phyloP scores from a whole-genome alignment of 2,888 invertebrate species.

The Caradrina kadenii region DNA sequence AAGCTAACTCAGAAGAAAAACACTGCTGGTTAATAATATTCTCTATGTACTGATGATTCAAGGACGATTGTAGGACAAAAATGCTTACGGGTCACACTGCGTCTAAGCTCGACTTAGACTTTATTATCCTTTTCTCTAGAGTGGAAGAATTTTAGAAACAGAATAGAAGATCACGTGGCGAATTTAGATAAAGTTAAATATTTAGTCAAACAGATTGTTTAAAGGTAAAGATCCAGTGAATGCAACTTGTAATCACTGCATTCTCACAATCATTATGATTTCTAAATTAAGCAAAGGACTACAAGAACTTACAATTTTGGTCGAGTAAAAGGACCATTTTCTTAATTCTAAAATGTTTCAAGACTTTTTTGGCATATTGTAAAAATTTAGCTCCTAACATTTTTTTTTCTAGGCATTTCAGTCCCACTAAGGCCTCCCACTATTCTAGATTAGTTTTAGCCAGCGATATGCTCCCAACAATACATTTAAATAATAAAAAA shows the following conservation, averaged over 20 bases:
- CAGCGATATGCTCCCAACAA: not conserved
- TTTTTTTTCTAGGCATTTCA: not conserved
- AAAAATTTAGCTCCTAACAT: too few relatives aligned
- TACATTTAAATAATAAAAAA: not conserved
- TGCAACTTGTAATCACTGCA: not conserved
- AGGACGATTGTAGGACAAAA: not conserved
- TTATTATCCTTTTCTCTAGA: not conserved
- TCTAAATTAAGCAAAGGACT: too few relatives aligned
- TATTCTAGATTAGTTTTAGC: too few relatives aligned
- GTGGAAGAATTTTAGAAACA: not conserved
- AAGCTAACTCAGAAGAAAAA: slow-evolving; percentile 5
- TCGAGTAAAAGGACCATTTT: not conserved
- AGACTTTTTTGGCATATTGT: too few relatives aligned
- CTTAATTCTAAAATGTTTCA: too few relatives aligned
- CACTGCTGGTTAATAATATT: too few relatives aligned
- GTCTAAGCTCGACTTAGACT: not conserved
- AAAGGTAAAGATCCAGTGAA: not conserved
- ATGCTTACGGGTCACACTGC: not conserved
- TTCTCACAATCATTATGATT: not conserved
- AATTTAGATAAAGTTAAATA: not conserved
- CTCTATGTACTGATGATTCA: not conserved
- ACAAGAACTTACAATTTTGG: too few relatives aligned
- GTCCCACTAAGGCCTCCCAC: too few relatives aligned
- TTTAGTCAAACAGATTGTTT: not conserved
- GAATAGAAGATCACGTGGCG: not conserved